These are phyloP conservation scores for Allolobophora icterica DNA, from an alignment of 2,888 invertebrate genomes.

Conservation along the genomic window DNA sequence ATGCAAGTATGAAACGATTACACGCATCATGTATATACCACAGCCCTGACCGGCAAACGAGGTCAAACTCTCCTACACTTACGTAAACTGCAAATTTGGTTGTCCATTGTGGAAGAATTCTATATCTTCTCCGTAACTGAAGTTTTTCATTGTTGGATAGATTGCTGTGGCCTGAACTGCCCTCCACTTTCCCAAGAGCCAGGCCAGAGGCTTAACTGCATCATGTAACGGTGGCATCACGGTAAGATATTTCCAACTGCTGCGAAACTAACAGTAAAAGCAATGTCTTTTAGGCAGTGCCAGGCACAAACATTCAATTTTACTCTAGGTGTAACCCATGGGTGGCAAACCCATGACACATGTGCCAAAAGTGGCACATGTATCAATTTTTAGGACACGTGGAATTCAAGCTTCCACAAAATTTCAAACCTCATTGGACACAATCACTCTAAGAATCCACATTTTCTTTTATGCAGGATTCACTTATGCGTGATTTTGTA, in stretches of 20 bases:
- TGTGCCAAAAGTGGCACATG: no score
- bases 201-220: slow-evolving; percentile 54
- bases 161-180: slow-evolving; percentile 53
- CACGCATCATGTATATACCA: no score
- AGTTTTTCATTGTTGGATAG: slow-evolving; percentile 57
- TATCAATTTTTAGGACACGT: no score
- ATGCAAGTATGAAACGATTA: no score
- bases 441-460: no score
- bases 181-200: slow-evolving; percentile 61
- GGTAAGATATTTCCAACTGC: background rate
- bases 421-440: no score
- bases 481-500: no score
- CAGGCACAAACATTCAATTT: background rate
- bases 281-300: background rate
- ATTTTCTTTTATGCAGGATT: no score
- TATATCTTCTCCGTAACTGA: slow-evolving; percentile 56
- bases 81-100: slow-evolving; percentile 59
- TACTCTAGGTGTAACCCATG: background rate
- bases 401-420: no score
- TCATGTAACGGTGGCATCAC: slow-evolving; percentile 48
- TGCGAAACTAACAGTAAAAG: background rate
- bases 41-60: background rate
- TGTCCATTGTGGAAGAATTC: slow-evolving; percentile 59
- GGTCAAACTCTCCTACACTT: slow-evolving; percentile 32
- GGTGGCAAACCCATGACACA: no score